Evolutionary conservation across 2,888 invertebrate species (phyloP), one percentile per base, ranked within the genome.

Genomic region (Drosophila affinis): DNA sequence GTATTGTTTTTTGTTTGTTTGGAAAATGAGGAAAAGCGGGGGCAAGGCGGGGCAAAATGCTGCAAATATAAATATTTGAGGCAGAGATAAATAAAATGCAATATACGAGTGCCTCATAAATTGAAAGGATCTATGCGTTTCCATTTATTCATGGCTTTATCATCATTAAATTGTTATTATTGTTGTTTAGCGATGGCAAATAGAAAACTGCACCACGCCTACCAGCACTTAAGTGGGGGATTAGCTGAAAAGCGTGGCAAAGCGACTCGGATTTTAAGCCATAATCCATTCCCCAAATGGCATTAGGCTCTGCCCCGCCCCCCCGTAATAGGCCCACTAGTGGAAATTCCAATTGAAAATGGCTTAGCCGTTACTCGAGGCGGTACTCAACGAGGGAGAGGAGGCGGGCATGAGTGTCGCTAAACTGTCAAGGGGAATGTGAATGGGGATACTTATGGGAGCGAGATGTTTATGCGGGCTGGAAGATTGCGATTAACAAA

Each of bases 1-100:
- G 18, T 52, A 60, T 54, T 79, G 71, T 69, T 74, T 67, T 74
- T 79, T 81, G 82, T 81, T 85, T 82, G 79, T 67, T 79, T 76
- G 65, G 57, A 52, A 32, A 54, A 72, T 55, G 55, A 3, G 46
- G 17, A 47, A 62, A 47, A 17, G 44, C 56, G 27, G 52, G 27
- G 27, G 9, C 7, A 2, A 1, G 9, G 27, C 9, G 27, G 29
- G 29, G 14, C 1, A n/a, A 17, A 7, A 34, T 24, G n/a, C 10
- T 27, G 29, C 24, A 24, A 24, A 24, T 24, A 24, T 24, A 24
- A 24, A 24, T 24, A 24, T 24, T 24, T 24, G 29, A 9, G 2
- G 6, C 24, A 27, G 24, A 27, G 24, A 27, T 27, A 27, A 27
- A 27, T 27, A 27, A 27, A 27, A 27, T 27, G 27, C 27, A 6